A percentile compares a stretch with the other conserved stretches of the same genome.
These are phyloP conservation scores for Mesocricetus auratus DNA, from an alignment of 2,113 vertebrate species.

Conservation along the genomic window DNA sequence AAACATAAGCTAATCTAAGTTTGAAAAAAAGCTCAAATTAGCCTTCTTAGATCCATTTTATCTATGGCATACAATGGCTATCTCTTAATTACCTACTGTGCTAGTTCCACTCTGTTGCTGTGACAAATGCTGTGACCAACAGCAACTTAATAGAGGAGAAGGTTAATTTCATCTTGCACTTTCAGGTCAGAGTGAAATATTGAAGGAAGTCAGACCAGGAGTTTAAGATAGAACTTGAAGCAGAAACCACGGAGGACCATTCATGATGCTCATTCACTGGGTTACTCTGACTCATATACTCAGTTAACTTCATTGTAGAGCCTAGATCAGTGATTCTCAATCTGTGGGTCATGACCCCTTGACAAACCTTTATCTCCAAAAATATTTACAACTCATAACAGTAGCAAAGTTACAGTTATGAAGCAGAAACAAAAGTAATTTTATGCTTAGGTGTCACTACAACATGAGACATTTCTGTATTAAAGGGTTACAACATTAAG, in stretches of 20 bases:
- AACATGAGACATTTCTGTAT: not conserved
- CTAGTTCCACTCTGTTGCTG: not conserved
- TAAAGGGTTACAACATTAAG: not conserved
- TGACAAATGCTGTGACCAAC: not conserved
- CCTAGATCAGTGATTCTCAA: not conserved
- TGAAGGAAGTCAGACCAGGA: not conserved
- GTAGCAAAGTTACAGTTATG: not conserved
- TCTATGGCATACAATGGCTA: not conserved
- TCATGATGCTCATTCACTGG: not conserved
- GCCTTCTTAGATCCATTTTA: not conserved
- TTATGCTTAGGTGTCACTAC: not conserved
- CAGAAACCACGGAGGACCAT: not conserved
- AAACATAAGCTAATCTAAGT: not conserved
- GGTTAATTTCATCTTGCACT: not conserved
- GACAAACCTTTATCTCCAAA: not conserved
- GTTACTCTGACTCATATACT: not conserved
- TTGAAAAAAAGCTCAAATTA: not conserved
- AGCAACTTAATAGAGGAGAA: not conserved
- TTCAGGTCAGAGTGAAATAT: not conserved
- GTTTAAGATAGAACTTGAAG: not conserved
- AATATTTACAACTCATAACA: not conserved
- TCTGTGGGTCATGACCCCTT: not conserved
- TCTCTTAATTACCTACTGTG: no score
- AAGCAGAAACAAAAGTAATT: not conserved
- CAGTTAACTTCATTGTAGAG: not conserved